A percentile compares a stretch with the other conserved stretches of the same genome.
Conservation (phyloP, 2,797 vertebrate species). For the Pachyuromys duprasi region DNA sequence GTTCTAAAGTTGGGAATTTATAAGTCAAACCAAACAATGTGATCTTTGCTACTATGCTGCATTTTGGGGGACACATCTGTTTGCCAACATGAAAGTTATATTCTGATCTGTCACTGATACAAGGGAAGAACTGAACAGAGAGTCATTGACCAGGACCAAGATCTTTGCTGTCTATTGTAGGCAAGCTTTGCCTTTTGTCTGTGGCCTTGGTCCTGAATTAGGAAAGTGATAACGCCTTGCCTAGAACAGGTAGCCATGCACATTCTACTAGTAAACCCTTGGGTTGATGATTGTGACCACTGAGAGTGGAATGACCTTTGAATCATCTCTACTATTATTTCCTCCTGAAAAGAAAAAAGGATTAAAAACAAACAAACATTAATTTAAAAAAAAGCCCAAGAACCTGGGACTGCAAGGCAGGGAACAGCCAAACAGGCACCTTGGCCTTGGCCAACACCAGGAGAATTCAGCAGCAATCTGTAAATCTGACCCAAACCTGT, state of each 20-base stretch:
- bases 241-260: background rate
- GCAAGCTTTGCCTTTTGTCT: background rate
- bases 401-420: background rate
- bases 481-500: background rate
- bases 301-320: background rate
- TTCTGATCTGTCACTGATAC: background rate
- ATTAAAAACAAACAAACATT: background rate
- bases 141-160: background rate
- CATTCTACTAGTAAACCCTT: background rate
- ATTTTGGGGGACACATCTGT: background rate
- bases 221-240: background rate
- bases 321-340: background rate
- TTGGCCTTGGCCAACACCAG: background rate
- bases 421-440: background rate
- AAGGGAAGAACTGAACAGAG: background rate
- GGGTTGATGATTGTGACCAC: background rate
- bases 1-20: background rate
- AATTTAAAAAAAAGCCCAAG: background rate
- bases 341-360: background rate
- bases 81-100: constrained; percentile 1
- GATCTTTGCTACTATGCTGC: background rate
- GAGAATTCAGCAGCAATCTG: background rate
- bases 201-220: background rate
- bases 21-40: background rate
- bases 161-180: background rate